phyloP scores from a whole-genome alignment of 2,113 vertebrate genomes.

The Catharus minimus region DNA sequence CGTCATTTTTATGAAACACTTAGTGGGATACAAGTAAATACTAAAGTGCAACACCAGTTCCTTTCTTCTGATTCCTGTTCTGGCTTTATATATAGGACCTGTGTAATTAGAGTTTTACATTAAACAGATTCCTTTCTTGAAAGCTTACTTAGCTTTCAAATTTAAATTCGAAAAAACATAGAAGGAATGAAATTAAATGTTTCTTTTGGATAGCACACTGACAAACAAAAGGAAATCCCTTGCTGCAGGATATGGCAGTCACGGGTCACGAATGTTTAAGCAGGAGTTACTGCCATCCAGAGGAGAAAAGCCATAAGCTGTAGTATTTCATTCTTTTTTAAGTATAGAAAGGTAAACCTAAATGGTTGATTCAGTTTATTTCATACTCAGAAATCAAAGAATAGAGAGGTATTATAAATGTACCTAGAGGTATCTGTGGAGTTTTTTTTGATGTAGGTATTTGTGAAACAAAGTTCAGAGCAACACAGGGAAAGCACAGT shows the following conservation, averaged over 20 bases:
- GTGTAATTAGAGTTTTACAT: slow-evolving; percentile 18
- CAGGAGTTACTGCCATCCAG: slow-evolving; percentile 78
- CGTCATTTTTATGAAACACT: slow-evolving; percentile 42
- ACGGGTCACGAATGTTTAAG: slow-evolving; percentile 51
- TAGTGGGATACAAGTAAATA: slow-evolving; percentile 28
- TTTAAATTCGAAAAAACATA: background rate
- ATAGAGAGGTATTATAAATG: background rate
- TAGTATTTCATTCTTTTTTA: slow-evolving; percentile 18
- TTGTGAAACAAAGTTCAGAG: background rate
- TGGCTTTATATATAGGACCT: slow-evolving; percentile 11
- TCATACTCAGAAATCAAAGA: slow-evolving; percentile 29
- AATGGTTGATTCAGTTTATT: background rate
- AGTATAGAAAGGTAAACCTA: slow-evolving; percentile 13
- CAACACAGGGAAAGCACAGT: background rate
- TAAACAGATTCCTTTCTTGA: slow-evolving; percentile 42
- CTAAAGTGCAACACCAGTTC: slow-evolving; percentile 8
- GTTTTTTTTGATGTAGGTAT: background rate
- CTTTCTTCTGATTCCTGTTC: slow-evolving; percentile 19
- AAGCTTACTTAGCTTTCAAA: slow-evolving; percentile 27
- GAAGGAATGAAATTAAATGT: slow-evolving; percentile 50
- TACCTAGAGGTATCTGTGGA: background rate
- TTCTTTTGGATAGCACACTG: slow-evolving; percentile 59
- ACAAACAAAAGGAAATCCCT: slow-evolving; percentile 68
- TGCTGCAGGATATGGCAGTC: slow-evolving; percentile 35
- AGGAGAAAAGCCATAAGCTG: slow-evolving; percentile 67